Base-by-base conservation (phyloP, 2,888 invertebrate species). In the Cerastis leucographa region DNA sequence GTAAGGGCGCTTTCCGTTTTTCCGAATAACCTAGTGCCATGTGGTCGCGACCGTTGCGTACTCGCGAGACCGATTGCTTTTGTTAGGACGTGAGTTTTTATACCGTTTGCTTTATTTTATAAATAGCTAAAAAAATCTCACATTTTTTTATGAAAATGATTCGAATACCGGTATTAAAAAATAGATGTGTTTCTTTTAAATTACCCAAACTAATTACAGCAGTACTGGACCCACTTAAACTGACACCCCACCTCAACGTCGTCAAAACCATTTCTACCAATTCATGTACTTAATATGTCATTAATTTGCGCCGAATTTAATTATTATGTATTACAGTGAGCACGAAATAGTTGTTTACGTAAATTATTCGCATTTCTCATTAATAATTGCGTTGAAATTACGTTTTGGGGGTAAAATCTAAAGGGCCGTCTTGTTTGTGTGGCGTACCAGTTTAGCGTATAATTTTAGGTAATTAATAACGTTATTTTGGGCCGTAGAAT, bases 251-350 rank as follows among this genome's bases (percentile, higher is more conserved):
- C 79, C 76, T 71, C 44, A 66, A 59, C 66, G 71, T 88, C 85
- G 81, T 83, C 88, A 87, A 87, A 89, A 89, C 86, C 78, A 87
- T 90, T 90, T 81, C 89, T 84, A 86, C 87, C 87, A 82, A 89
- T 89, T 91, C 86, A 85, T 81, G 86, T 91, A 35, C 35, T 3
- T 35, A 90, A 90, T 90, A 90, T 90, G 88, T 88, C 89, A 90
- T 90, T 90, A 90, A 91, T 90, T 91, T 90, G 86, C 82, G 81
- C 78, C 72, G 84, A 90, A 90, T 91, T 89, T 89, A 90, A 91
- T 91, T 90, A 90, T 88, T 83, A 87, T 79, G 83, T 84, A 84
- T 88, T 76, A 85, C 76, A 75, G 83, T 83, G 71, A 86, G 80
- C 85, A 81, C 80, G 76, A 78, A 86, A 87, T 88, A 89, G 87